A percentile compares a stretch with the other conserved stretches of the same genome.
Conservation (phyloP, 92 coral and sea anemone genomes). For the Paramuricea clavata region DNA sequence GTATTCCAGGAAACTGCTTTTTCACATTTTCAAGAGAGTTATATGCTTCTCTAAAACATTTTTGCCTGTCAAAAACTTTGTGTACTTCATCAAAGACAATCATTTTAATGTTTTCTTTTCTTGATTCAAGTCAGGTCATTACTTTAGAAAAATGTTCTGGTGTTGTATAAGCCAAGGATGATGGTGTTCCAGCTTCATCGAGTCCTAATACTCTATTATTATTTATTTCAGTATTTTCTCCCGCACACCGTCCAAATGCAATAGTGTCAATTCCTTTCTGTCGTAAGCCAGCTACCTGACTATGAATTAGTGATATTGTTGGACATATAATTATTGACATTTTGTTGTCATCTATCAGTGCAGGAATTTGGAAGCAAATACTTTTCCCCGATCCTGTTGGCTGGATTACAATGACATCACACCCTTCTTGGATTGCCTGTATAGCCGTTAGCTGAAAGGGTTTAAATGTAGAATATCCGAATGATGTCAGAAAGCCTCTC, state of each 20-base stretch:
- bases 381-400: not conserved
- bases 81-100: not conserved
- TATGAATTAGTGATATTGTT: not conserved
- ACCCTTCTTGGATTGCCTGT: not conserved
- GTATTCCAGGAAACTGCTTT: not conserved
- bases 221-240: not conserved
- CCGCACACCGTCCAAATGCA: not conserved
- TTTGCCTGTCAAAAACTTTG: not conserved
- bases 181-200: not conserved
- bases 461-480: too few species aligned
- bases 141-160: not conserved
- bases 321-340: not conserved
- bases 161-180: not conserved
- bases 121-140: not conserved
- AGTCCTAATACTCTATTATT: too few species aligned
- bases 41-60: not conserved
- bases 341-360: not conserved
- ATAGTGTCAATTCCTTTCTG: not conserved
- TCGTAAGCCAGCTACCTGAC: not conserved
- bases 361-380: conserved; percentile 6
- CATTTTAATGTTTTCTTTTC: not conserved
- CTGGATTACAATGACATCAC: not conserved
- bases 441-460: not conserved
- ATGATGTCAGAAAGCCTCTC: too few species aligned
- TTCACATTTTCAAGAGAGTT: not conserved